Percentiles rank a stretch among this genome's conserved stretches.
These are phyloP conservation scores for Tupiocoris notatus DNA, from an alignment of 2,888 invertebrate genomes.

Conservation along the genomic window DNA sequence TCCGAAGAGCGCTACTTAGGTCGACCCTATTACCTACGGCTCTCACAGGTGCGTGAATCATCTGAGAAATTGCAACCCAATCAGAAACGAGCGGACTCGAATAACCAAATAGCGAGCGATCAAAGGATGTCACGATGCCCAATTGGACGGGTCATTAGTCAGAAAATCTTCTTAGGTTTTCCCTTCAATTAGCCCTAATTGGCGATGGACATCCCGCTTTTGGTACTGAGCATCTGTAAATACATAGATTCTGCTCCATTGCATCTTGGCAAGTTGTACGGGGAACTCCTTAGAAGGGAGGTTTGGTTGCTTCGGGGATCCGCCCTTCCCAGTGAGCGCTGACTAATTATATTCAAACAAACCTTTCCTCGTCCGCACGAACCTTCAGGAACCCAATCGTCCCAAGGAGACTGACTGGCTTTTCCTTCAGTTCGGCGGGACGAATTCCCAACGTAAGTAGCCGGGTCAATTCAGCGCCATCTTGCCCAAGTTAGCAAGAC, in stretches of 20 bases:
- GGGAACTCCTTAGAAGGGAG: not conserved
- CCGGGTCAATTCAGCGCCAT: not conserved
- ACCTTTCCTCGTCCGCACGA: not conserved
- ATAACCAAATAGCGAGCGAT: not conserved
- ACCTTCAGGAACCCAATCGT: not conserved
- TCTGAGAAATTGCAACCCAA: not conserved
- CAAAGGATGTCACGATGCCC: not conserved
- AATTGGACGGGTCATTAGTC: conserved; percentile 16
- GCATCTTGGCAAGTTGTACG: conserved; percentile 13
- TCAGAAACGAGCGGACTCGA: not conserved
- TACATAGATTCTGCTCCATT: conserved; percentile 37
- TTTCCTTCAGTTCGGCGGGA: not conserved
- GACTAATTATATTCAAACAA: conserved; percentile 40
- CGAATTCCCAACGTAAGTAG: not conserved
- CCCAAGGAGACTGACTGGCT: conserved; percentile 22
- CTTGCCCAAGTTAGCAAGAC: not conserved
- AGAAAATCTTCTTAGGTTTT: conserved; percentile 29
- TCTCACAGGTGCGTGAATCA: not conserved
- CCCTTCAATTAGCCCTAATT: conserved; percentile 34
- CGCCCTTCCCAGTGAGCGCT: not conserved
- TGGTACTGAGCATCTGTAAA: conserved; percentile 19
- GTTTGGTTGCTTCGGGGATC: not conserved
- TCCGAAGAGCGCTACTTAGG: no score
- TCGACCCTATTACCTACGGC: not conserved
- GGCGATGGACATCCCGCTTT: conserved; percentile 14